These are phyloP conservation scores for Bubo blakistoni DNA, from an alignment of 2,113 vertebrate genomes.

Conservation along the genomic window DNA sequence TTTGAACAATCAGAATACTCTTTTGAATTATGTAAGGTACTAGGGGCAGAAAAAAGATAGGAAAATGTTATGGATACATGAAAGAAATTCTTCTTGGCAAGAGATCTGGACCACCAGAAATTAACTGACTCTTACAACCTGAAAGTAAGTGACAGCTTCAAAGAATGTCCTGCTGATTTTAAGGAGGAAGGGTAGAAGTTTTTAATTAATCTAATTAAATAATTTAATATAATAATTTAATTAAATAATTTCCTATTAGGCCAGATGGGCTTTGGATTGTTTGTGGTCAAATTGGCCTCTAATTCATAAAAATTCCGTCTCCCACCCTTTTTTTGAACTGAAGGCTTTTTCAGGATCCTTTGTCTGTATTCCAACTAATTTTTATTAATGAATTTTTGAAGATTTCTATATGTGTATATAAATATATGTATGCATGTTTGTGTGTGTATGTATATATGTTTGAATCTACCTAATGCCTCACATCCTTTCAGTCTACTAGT, in stretches of 20 bases:
- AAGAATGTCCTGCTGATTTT: conserved; percentile 1
- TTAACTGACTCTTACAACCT: not conserved
- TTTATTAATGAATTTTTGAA: not conserved
- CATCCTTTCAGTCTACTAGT: not conserved
- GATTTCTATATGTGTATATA: not conserved
- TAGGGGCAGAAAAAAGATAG: not conserved
- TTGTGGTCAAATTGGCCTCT: not conserved
- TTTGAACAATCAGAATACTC: not conserved
- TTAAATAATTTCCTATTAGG: not conserved
- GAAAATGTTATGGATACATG: not conserved
- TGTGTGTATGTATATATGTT: not conserved
- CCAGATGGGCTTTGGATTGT: not conserved
- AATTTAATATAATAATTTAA: not conserved
- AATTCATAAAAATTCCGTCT: not conserved
- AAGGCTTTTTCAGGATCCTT: not conserved
- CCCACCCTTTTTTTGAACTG: not conserved
- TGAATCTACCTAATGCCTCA: not conserved
- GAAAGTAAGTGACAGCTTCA: conserved; percentile 10
- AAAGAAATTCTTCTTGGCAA: conserved; percentile 44
- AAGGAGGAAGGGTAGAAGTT: not conserved
- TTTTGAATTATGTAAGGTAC: not conserved
- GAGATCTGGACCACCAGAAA: conserved; percentile 34
- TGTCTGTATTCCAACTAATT: not conserved
- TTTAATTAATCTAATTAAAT: not conserved
- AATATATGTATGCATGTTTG: not conserved